A percentile compares a stretch with the other conserved stretches of the same genome.
Conservation (phyloP, 2,888 invertebrate species). For the Thyatira batis region DNA sequence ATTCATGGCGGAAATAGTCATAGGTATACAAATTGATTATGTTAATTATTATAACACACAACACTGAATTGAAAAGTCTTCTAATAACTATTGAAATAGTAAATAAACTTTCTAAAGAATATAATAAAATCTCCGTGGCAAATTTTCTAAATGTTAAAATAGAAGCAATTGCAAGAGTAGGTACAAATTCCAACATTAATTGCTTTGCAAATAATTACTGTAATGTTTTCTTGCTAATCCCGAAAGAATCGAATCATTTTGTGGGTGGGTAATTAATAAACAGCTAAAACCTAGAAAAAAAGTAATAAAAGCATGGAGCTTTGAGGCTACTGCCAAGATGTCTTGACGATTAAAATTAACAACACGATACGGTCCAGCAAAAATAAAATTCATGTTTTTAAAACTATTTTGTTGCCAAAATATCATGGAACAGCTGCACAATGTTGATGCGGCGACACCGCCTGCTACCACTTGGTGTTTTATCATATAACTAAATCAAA, state of each 20-base stretch:
- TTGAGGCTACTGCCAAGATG: constrained; percentile 77
- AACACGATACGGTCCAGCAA: constrained; percentile 46
- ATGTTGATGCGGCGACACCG: constrained; percentile 30
- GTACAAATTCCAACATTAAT: neutral
- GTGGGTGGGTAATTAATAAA: constrained; percentile 69
- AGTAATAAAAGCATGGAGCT: constrained; percentile 70
- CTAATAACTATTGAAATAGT: no score
- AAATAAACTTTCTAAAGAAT: no score
- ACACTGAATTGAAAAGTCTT: no score
- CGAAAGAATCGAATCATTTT: neutral
- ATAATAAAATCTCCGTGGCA: no score
- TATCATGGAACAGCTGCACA: constrained; percentile 69
- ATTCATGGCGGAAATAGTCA: no score
- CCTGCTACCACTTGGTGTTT: constrained; percentile 30
- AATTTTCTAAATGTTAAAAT: no score
- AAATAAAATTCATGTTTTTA: constrained; percentile 71
- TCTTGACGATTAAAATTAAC: constrained; percentile 76
- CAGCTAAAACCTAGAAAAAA: constrained; percentile 60
- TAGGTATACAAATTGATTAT: no score
- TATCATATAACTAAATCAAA: constrained; percentile 25
- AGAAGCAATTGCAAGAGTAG: neutral
- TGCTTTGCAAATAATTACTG: neutral
- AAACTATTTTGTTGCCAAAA: constrained; percentile 73
- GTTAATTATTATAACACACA: no score
- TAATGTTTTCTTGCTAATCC: neutral